A percentile compares a stretch with the other conserved stretches of the same genome.
Evolutionary conservation across 2,113 vertebrate genomes (phyloP).

Genomic region (Albula goreensis): DNA sequence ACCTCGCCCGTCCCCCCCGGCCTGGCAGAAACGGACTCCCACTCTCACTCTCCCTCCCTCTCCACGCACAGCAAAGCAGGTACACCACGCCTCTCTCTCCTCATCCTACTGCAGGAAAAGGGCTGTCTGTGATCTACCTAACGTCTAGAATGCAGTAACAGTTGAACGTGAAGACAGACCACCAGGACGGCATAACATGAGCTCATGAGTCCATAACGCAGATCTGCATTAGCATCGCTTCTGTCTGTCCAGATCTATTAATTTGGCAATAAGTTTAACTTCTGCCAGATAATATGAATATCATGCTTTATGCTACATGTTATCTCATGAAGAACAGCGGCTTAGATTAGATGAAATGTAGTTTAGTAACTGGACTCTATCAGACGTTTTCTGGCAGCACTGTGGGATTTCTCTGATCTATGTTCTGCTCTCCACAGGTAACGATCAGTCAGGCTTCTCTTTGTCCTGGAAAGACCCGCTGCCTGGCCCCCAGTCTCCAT

Average conservation of each 20-base stretch:
- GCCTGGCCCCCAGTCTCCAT: slow-evolving; percentile 73
- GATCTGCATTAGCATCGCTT: slow-evolving; percentile 1
- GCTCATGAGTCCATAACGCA: slow-evolving; percentile 5
- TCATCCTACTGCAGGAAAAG: not conserved
- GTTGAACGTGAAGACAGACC: not conserved
- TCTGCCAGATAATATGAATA: slow-evolving; percentile 12
- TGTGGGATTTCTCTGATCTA: slow-evolving; percentile 14
- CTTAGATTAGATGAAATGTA: not conserved
- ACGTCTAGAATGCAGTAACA: not conserved
- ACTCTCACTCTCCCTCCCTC: slow-evolving; percentile 66
- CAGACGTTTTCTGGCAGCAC: not conserved
- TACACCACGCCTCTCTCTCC: slow-evolving; percentile 48
- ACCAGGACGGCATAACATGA: not conserved
- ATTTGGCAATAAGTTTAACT: slow-evolving; percentile 5
- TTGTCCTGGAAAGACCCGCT: slow-evolving; percentile 83
- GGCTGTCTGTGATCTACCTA: not conserved
- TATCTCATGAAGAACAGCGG: not conserved
- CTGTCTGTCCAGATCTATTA: not conserved
- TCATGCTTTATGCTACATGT: slow-evolving; percentile 20
- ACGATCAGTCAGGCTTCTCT: slow-evolving; percentile 61
- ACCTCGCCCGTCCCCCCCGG: slow-evolving; percentile 72
- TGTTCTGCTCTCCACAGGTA: slow-evolving; percentile 61
- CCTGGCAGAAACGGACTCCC: slow-evolving; percentile 70
- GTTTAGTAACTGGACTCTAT: not conserved
- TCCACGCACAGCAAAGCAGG: slow-evolving; percentile 69